Evolutionary conservation across 2,797 vertebrate genomes (phyloP).

Genomic region (Thamnophis elegans): DNA sequence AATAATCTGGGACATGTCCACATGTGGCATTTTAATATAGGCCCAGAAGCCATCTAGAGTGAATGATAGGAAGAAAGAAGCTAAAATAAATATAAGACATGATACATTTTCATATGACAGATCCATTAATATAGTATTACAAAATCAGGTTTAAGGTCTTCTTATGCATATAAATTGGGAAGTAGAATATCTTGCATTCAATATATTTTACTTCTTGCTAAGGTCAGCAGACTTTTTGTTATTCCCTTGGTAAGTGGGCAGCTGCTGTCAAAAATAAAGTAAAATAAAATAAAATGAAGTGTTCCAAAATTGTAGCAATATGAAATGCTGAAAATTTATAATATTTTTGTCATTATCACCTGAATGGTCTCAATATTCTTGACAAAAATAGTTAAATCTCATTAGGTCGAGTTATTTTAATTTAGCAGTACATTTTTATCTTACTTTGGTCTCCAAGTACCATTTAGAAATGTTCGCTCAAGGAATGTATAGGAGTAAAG

Average conservation of each 20-base stretch:
- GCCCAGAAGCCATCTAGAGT: background rate
- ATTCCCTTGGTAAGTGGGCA: background rate
- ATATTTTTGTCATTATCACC: background rate
- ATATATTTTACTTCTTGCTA: background rate
- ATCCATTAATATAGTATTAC: background rate
- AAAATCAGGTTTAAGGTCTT: background rate
- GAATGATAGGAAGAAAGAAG: background rate
- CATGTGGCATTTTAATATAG: background rate
- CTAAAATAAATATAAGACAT: background rate
- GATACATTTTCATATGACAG: background rate
- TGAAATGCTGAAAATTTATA: background rate
- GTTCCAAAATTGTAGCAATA: background rate
- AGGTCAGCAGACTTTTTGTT: background rate
- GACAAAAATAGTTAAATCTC: too few relatives aligned
- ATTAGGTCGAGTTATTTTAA: too few relatives aligned
- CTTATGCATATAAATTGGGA: background rate
- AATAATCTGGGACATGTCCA: background rate
- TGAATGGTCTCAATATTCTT: background rate
- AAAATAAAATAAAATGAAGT: background rate
- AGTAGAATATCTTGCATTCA: background rate
- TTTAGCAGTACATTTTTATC: too few relatives aligned
- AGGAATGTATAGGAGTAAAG: background rate
- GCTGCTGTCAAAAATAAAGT: background rate
- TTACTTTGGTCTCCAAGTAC: too few relatives aligned
- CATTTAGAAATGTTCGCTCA: too few relatives aligned